Conservation (phyloP, 2,888 invertebrate genomes). For the Dryobotodes eremita region DNA sequence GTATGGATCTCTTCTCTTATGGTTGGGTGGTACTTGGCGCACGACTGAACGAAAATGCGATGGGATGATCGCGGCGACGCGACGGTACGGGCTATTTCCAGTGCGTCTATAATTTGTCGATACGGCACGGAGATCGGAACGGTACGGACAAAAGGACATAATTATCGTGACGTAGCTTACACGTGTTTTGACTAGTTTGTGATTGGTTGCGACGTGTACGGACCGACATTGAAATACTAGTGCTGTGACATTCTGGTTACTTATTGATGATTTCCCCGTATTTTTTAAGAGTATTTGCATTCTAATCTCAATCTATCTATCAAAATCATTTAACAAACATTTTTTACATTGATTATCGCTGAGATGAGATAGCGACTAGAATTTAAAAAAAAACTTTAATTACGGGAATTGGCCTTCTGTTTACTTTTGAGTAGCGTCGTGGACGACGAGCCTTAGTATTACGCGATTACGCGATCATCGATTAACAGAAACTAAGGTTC, state of each 20-base stretch:
- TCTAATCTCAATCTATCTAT: background rate
- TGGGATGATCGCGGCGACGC: no score
- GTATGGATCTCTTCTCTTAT: no score
- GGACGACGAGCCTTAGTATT: background rate
- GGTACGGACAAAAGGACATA: no score
- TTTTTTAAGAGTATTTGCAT: background rate
- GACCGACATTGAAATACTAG: background rate
- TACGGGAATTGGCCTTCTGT: background rate
- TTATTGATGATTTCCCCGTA: background rate
- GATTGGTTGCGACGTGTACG: background rate
- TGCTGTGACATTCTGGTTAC: background rate
- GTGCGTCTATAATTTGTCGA: no score
- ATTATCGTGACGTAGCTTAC: no score
- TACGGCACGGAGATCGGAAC: no score
- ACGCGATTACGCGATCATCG: background rate
- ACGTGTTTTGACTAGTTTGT: background rate
- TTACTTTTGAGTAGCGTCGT: background rate
- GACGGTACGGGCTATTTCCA: no score
- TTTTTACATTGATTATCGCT: background rate
- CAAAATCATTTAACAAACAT: background rate
- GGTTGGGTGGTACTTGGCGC: no score
- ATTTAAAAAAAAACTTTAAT: background rate
- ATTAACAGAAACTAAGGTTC: background rate
- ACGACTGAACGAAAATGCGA: no score
- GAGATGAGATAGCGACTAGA: background rate